A percentile compares a stretch with the other conserved stretches of the same genome.
phyloP scores from a whole-genome alignment of 2,888 invertebrate genomes.

The Notocelia uddmanniana region DNA sequence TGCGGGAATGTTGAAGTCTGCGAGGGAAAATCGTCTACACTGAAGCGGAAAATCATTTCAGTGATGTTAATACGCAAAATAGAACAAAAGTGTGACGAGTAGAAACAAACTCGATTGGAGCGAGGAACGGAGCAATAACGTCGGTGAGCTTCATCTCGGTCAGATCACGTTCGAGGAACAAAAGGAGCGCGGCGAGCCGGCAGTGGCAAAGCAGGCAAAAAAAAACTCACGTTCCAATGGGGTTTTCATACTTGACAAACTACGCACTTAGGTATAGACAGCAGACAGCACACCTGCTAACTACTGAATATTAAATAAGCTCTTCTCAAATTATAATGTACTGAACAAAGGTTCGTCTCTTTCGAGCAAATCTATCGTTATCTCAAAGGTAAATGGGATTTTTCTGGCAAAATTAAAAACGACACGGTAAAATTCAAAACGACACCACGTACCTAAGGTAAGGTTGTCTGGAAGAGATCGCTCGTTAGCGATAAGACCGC shows the following conservation, averaged over 20 bases:
- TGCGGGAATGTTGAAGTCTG: slow-evolving; percentile 60
- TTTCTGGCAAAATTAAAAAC: too few species aligned
- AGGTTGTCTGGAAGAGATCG: too few species aligned
- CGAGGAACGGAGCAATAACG: slow-evolving; percentile 75
- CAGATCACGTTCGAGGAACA: slow-evolving; percentile 83
- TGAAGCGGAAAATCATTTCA: slow-evolving; percentile 67
- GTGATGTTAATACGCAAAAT: slow-evolving; percentile 66
- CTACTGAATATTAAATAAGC: neutral
- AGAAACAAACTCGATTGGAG: slow-evolving; percentile 75
- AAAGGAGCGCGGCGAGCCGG: slow-evolving; percentile 76
- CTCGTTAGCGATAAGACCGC: too few species aligned
- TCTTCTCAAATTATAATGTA: neutral
- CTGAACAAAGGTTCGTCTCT: neutral
- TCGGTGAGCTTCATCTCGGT: slow-evolving; percentile 77
- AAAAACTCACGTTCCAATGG: slow-evolving; percentile 77
- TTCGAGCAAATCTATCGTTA: too few species aligned
- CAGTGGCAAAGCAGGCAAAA: slow-evolving; percentile 71
- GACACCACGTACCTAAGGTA: too few species aligned
- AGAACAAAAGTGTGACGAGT: slow-evolving; percentile 68
- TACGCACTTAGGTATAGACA: slow-evolving; percentile 57
- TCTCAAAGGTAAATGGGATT: neutral
- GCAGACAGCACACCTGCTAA: neutral
- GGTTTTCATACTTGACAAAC: slow-evolving; percentile 80
- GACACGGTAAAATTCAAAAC: neutral
- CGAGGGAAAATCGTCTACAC: slow-evolving; percentile 56